These are phyloP conservation scores for Urocynchramus pylzowi DNA, from an alignment of 2,113 vertebrate species.

Conservation along the genomic window DNA sequence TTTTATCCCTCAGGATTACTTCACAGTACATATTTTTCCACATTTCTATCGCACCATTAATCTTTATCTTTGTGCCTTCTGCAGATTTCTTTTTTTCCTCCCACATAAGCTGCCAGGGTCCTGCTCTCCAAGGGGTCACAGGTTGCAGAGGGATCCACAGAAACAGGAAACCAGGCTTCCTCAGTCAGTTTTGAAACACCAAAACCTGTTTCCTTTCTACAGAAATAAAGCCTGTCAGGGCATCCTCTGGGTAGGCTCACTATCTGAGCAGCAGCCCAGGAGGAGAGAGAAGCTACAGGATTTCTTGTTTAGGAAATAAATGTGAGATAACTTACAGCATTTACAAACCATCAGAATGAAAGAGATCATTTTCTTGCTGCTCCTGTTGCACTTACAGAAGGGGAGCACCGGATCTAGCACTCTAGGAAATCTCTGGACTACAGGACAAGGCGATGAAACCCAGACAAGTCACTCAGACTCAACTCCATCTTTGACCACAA, in stretches of 20 bases:
- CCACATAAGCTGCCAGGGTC: constrained; percentile 12
- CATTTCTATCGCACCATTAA: constrained; percentile 40
- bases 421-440: background rate
- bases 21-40: constrained; percentile 46
- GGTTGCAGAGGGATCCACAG: constrained; percentile 57
- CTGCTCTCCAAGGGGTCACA: constrained; percentile 47
- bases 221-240: constrained; percentile 19
- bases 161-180: constrained; percentile 79
- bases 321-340: background rate
- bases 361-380: constrained; percentile 3
- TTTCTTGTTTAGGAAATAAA: background rate
- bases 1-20: constrained; percentile 15
- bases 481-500: background rate
- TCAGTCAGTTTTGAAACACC: constrained; percentile 50
- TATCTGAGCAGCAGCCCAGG: background rate
- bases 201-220: constrained; percentile 76
- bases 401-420: background rate
- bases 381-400: constrained; percentile 44
- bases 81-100: constrained; percentile 11
- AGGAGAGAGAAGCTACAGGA: background rate
- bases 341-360: constrained; percentile 54
- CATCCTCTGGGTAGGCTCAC: background rate
- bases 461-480: background rate
- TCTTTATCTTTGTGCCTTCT: constrained; percentile 37
- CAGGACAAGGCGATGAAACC: background rate